Conservation (phyloP, 1,140 invertebrate genomes). For the Arctopsyche grandis region DNA sequence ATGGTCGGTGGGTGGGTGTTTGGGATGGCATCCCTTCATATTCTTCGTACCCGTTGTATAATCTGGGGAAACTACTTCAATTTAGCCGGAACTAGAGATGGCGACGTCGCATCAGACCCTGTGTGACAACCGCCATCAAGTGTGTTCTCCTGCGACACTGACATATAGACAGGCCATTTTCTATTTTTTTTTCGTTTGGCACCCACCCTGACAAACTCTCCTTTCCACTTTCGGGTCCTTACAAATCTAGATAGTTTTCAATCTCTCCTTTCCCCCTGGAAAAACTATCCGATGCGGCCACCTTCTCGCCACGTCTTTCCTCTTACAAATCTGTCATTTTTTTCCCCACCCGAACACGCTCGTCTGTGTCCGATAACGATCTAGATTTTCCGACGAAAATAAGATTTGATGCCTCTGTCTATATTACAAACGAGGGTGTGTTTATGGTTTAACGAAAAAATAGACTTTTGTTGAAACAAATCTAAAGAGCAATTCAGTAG, state of each 20-base stretch:
- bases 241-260: conserved; percentile 45
- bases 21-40: neutral
- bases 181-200: conserved; percentile 27
- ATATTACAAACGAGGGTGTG: neutral
- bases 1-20: neutral
- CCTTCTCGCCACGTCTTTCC: neutral
- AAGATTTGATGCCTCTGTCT: neutral
- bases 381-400: neutral
- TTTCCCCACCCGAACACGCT: neutral
- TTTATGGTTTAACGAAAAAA: too few species aligned
- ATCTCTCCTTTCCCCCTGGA: conserved; percentile 30
- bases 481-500: too few species aligned
- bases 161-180: conserved; percentile 45
- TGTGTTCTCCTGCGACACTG: conserved; percentile 30
- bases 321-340: conserved; percentile 38
- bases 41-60: neutral
- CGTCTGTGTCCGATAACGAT: conserved; percentile 23
- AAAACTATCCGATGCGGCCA: conserved; percentile 3
- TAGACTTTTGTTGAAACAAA: too few species aligned
- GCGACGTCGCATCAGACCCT: conserved; percentile 32
- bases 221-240: neutral
- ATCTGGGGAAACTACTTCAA: conserved; percentile 32
- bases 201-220: neutral
- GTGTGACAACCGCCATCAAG: conserved; percentile 26
- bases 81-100: conserved; percentile 4